Base-by-base conservation (phyloP, 2,113 vertebrate species). In the Gobio gobio region DNA sequence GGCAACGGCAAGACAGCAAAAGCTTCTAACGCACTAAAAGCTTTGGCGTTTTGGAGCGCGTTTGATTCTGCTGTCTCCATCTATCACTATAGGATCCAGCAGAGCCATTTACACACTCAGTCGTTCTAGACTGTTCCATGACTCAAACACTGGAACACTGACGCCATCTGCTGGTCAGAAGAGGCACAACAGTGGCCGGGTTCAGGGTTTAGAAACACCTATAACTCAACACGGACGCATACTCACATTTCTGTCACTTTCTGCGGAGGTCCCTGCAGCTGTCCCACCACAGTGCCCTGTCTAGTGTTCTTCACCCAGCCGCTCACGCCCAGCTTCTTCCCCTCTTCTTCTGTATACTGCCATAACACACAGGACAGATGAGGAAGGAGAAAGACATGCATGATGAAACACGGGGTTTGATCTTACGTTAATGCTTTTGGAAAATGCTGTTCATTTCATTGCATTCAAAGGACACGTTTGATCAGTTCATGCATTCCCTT, bases 231-330 rank as follows among this genome's bases (percentile, higher is more conserved):
- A 73, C 70, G 13, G 40, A 49, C 20, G 26, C 36, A 18, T 18
- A 64, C 26, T 64, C 14, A 64, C 63, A 64, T 29, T 29, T 64
- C 12, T 6, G 12, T 61, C 3, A 61, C 59, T 61, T 61, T 24
- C 12, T 61, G n/a, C 0, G 59, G n/a, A 12, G n/a, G 59, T 56
- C 97, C 97, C 82, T 98, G 97, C 54, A 97, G 93, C 86, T 97
- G 96, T 49, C 97, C 97, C 1, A 92, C 93, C 86, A 98, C 97
- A 0, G 96, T 97, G 45, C 96, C 97, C 88, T 95, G 92, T 59
- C 95, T 92, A 86, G 97, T 97, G 74, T 98, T 98, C 93, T 96
- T 97, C 89, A 98, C 96, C 97, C 97, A 98, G 90, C 97, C 97
- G 68, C 95, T 96, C 78, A 98, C 93, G 74, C 96, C 96, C 51